Conservation (phyloP, 2,888 invertebrate genomes). For the Ectemnius lituratus region DNA sequence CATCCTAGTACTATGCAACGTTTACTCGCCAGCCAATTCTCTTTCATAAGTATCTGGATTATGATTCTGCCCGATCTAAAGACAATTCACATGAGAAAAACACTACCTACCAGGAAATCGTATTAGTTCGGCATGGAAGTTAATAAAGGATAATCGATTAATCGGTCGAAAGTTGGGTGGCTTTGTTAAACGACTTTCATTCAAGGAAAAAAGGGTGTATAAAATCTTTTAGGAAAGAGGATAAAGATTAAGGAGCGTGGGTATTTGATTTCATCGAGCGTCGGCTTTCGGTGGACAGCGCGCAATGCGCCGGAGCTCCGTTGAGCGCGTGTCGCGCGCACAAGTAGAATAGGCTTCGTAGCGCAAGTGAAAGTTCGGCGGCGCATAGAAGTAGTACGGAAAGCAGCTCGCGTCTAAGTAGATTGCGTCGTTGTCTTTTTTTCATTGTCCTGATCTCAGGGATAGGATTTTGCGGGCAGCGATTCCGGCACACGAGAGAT, state of each 20-base stretch:
- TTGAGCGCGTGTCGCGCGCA: neutral
- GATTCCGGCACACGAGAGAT: neutral
- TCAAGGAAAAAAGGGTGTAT: no score
- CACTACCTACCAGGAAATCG: no score
- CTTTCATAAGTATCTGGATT: neutral
- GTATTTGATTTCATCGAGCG: neutral
- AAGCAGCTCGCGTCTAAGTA: neutral
- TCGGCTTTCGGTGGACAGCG: constrained; percentile 4
- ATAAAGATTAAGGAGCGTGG: neutral
- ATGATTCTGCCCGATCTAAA: no score
- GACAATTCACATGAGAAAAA: no score
- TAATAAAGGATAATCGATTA: no score
- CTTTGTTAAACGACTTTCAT: no score
- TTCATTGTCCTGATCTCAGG: neutral
- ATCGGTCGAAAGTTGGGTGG: no score
- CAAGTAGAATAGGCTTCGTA: neutral
- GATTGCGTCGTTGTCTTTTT: neutral
- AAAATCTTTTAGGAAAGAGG: no score
- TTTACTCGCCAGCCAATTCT: neutral
- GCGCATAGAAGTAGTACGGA: constrained; percentile 2
- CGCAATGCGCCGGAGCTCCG: neutral
- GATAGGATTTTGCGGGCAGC: neutral
- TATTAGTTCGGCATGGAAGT: no score
- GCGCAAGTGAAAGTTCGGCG: constrained; percentile 1
- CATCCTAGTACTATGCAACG: neutral